Evolutionary conservation across 2,797 vertebrate genomes (phyloP), one percentile per base, ranked within the genome.

Genomic region (Trachops cirrhosus): DNA sequence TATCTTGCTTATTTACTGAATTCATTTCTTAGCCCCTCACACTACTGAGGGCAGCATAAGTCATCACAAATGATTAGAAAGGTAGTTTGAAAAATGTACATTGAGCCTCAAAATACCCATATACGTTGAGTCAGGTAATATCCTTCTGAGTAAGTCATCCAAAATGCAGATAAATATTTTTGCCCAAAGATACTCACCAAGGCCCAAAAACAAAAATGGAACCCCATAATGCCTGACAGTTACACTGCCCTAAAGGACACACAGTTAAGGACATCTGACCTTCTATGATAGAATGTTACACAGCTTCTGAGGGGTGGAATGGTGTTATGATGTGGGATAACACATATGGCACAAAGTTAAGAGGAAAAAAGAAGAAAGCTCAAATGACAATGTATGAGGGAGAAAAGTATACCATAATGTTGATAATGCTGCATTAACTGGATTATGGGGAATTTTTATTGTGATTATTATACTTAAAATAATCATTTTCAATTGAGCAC

Each of bases 161-260:
- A 78, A 90, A 92, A 83, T 57, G 29, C 50, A 90, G 18, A 26
- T 21, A 79, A 89, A 77, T 39, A 54, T 22, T 41, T 93, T 37
- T 67, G 18, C 9, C 41, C 5, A 11, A 64, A 78, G 57, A 22
- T 32, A 71, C 29, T 70, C 34, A 85, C 8, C 1, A 34, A 8
- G 37, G 19, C 34, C 50, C 46, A 68, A 22, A 80, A 83, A 71
- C 59, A 74, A 89, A 86, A 67, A 34, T 19, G 21, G 62, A 89
- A 19, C 22, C 2, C 14, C 19, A 9, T 41, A n/a, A 46, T 21
- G 7, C 18, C 9, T 5, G 19, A 29, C 9, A 39, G 21, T 37
- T 24, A 73, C 32, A 29, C 2, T 15, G n/a, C 21, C 34, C 3
- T 22, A 24, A 50, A 52, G 9, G 68, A 48, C 52, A 48, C 52